phyloP scores from a whole-genome alignment of 53 echinoderm and acorn worm genomes.

The Crossaster papposus region DNA sequence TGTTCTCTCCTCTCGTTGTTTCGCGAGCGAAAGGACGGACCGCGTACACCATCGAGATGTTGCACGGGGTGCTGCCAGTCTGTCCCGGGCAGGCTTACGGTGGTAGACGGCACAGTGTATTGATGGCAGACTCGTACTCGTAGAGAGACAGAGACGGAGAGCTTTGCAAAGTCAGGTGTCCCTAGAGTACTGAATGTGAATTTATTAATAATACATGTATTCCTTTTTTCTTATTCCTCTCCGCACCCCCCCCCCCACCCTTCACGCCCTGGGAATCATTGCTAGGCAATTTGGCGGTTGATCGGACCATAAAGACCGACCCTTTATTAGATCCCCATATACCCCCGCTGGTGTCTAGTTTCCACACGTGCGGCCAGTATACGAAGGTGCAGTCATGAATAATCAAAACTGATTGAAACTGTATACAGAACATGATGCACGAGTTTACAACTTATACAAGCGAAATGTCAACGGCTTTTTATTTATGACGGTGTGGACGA shows the following conservation, averaged over 20 bases:
- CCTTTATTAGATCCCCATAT: slow-evolving; percentile 20
- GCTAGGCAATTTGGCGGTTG: slow-evolving; percentile 18
- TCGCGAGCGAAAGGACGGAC: slow-evolving; percentile 23
- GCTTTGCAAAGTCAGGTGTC: slow-evolving; percentile 44
- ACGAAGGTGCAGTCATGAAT: slow-evolving; percentile 39
- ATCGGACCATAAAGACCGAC: not conserved
- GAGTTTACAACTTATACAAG: slow-evolving; percentile 2
- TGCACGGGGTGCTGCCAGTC: slow-evolving; percentile 11
- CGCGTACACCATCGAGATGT: slow-evolving; percentile 12
- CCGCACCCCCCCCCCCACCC: not conserved
- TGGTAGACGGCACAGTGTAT: slow-evolving; percentile 36
- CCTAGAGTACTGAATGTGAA: slow-evolving; percentile 29
- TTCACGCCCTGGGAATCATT: slow-evolving; percentile 46
- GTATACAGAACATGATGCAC: slow-evolving; percentile 45
- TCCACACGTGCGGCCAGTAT: slow-evolving; percentile 55
- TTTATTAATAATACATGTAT: slow-evolving; percentile 15
- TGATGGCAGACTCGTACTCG: not conserved
- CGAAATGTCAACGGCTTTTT: slow-evolving; percentile 39
- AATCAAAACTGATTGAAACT: slow-evolving; percentile 39
- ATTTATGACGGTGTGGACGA: not conserved
- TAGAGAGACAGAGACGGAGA: slow-evolving; percentile 11
- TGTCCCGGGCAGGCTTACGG: slow-evolving; percentile 5
- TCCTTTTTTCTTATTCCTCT: not conserved
- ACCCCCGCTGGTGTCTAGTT: slow-evolving; percentile 45
- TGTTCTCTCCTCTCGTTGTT: slow-evolving; percentile 23